Conservation (phyloP, 2,888 invertebrate genomes). For the Hirtodrosophila histrioides region DNA sequence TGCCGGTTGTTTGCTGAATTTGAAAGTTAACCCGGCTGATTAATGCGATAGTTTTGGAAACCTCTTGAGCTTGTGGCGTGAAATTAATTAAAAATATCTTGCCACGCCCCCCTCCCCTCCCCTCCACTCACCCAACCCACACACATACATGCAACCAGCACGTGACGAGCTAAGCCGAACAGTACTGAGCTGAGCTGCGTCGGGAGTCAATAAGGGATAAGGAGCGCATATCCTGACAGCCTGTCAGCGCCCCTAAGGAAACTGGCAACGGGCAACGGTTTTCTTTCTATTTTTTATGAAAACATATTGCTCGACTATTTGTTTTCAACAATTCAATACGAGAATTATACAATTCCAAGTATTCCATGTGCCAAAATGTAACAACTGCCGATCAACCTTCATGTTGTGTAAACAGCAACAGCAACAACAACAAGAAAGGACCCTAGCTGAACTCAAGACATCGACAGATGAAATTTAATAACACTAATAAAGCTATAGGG, state of each 20-base stretch:
- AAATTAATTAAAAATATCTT: conserved; percentile 64
- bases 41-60: conserved; percentile 73
- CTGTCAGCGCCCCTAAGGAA: conserved; percentile 39
- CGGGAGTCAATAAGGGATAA: conserved; percentile 38
- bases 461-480: conserved; percentile 72
- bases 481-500: conserved; percentile 69
- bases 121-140: background rate
- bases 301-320: conserved; percentile 51
- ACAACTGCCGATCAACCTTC: conserved; percentile 59
- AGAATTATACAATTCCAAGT: conserved; percentile 40
- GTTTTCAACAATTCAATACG: conserved; percentile 24
- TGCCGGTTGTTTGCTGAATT: conserved; percentile 51
- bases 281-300: conserved; percentile 25
- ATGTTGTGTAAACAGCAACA: conserved; percentile 40
- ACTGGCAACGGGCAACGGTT: conserved; percentile 1
- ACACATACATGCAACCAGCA: background rate
- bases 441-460: conserved; percentile 18
- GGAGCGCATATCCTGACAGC: conserved; percentile 29
- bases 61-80: conserved; percentile 60
- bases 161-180: conserved; percentile 21
- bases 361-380: conserved; percentile 66
- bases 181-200: background rate
- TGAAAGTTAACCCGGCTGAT: conserved; percentile 65
- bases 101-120: background rate
- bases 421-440: conserved; percentile 6